Evolutionary conservation across 2,888 invertebrate species (phyloP).

Genomic region (Nasonovia ribisnigri): DNA sequence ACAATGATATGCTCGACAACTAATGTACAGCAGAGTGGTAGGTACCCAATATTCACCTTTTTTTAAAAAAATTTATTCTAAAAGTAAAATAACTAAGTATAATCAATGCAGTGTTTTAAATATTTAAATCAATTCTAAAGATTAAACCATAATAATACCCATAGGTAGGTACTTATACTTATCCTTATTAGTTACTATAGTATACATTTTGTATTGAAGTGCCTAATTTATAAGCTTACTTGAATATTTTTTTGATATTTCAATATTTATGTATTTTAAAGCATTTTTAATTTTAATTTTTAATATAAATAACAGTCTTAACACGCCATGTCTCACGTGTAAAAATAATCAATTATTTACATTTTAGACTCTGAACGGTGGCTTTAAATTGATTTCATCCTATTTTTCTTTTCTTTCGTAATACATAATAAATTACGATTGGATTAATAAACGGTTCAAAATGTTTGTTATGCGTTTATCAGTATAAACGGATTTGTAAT

Average conservation of each 20-base stretch:
- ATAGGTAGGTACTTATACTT: background rate
- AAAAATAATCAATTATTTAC: background rate
- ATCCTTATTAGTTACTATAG: background rate
- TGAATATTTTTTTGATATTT: background rate
- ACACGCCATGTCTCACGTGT: background rate
- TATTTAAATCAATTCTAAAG: background rate
- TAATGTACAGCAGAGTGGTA: too few relatives aligned
- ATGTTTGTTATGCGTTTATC: background rate
- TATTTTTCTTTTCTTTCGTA: background rate
- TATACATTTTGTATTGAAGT: background rate
- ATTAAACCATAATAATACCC: background rate
- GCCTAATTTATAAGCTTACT: background rate
- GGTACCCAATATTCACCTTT: too few relatives aligned
- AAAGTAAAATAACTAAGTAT: background rate
- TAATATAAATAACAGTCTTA: background rate
- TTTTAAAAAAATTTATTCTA: background rate
- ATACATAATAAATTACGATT: background rate
- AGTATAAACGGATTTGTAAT: background rate
- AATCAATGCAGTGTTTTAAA: background rate
- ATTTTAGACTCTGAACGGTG: background rate
- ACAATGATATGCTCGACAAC: too few relatives aligned
- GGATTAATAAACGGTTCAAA: background rate
- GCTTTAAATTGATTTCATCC: background rate
- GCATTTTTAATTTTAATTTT: background rate
- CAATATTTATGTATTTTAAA: background rate